These are phyloP conservation scores for Teleopsis dalmanni DNA, from an alignment of 1,140 invertebrate species.

Conservation along the genomic window DNA sequence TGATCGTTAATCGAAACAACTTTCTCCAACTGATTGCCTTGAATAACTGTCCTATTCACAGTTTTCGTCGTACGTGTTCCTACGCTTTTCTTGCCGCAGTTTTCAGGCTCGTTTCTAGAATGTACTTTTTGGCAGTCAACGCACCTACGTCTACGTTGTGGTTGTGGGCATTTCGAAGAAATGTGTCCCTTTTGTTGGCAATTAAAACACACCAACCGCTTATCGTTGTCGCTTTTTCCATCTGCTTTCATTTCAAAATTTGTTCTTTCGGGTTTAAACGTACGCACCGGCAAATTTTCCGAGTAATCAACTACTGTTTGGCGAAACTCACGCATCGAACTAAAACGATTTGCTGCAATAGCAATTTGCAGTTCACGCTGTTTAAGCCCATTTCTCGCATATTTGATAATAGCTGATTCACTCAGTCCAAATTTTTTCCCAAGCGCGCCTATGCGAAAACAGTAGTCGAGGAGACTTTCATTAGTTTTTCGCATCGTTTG, in stretches of 20 bases:
- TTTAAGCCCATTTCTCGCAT: slow-evolving; percentile 4
- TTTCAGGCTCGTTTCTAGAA: not conserved
- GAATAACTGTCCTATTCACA: not conserved
- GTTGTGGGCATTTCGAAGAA: not conserved
- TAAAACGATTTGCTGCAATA: slow-evolving; percentile 3
- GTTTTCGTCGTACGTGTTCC: not conserved
- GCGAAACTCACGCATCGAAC: slow-evolving; percentile 4
- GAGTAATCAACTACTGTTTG: slow-evolving; percentile 1
- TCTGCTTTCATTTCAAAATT: too few relatives aligned
- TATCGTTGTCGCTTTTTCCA: not conserved
- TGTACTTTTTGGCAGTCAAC: slow-evolving; percentile 7
- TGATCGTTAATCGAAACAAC: not conserved
- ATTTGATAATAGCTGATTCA: slow-evolving; percentile 7
- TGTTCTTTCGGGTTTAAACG: slow-evolving; percentile 1
- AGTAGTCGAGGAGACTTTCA: slow-evolving; percentile 7
- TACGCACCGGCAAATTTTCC: not conserved
- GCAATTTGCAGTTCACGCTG: slow-evolving; percentile 7
- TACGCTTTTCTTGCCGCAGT: not conserved
- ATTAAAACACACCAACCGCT: slow-evolving; percentile 5
- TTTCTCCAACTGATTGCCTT: too few relatives aligned
- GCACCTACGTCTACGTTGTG: too few relatives aligned
- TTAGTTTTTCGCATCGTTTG: not conserved
- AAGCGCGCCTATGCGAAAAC: slow-evolving; percentile 9
- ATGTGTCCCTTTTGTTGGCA: slow-evolving; percentile 3
- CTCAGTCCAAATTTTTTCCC: slow-evolving; percentile 5